phyloP scores from a whole-genome alignment of 1,140 invertebrate genomes.

The Camponotus vicinus region DNA sequence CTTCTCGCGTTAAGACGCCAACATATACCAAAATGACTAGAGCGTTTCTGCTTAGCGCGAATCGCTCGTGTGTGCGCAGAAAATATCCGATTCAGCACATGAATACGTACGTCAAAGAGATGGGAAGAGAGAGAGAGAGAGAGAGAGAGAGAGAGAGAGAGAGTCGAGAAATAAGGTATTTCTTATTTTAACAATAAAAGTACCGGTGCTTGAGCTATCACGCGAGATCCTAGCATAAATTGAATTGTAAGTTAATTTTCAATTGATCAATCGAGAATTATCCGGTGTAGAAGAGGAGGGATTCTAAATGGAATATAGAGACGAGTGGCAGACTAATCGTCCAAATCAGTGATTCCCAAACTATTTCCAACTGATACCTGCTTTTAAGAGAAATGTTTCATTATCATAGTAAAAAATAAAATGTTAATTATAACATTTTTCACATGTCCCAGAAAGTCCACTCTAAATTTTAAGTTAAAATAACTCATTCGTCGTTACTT shows the following conservation, averaged over 20 bases:
- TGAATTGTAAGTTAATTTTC: not conserved
- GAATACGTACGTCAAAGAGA: slow-evolving; percentile 35
- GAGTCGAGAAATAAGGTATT: slow-evolving; percentile 14
- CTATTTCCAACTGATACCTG: no score
- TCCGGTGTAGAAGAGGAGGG: not conserved
- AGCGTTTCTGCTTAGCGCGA: slow-evolving; percentile 24
- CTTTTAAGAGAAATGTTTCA: no score
- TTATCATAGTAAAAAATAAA: no score
- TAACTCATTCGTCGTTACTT: no score
- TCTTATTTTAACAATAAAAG: slow-evolving; percentile 20
- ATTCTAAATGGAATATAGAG: not conserved
- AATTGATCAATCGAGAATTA: slow-evolving; percentile 1
- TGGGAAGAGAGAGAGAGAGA: not conserved
- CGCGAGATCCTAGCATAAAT: slow-evolving; percentile 5
- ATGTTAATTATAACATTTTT: no score
- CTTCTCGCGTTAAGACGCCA: slow-evolving; percentile 25
- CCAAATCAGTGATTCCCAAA: no score
- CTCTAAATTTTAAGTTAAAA: no score
- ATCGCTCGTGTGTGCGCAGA: slow-evolving; percentile 12
- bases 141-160: no score
- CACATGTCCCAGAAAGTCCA: no score
- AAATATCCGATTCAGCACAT: slow-evolving; percentile 34
- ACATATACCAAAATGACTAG: slow-evolving; percentile 46
- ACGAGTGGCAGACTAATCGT: not conserved
- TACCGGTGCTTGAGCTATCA: not conserved